Evolutionary conservation across 2,888 invertebrate species (phyloP), one percentile per base, ranked within the genome.

Genomic region (Buathra laborator): DNA sequence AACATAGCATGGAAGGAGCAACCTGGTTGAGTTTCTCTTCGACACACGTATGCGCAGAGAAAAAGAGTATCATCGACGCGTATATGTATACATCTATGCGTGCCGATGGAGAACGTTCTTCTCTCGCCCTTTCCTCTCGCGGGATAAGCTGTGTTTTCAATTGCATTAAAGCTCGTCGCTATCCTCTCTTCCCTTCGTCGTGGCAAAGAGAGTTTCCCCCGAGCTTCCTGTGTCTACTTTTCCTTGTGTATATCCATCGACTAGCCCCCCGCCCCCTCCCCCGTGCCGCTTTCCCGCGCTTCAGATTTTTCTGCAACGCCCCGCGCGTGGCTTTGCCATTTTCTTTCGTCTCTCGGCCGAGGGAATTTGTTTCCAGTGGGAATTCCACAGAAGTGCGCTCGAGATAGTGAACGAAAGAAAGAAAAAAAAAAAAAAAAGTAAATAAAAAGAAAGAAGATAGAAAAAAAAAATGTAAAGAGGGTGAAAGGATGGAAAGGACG

Each of bases 71-170:
- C 24, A 44, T 72, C 56, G 19, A 67, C 19, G 44, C 46, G 48
- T 46, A 37, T n/a, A 48, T 68, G n/a, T n/a, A 48, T 29, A 67
- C 44, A 72, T 43, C 70, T 46, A 79, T 79, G 62, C 44, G 46
- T 70, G 53, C 32, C 74, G 44, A 71, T 32, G 68, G 43, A 51
- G 16, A 5, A 2, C 29, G 19, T 70, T 48, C 64, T 46, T 70
- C 37, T 16, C 64, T 64, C 72, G 72, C 37, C 37, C 83, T 83
- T 82, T 66, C 81, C 82, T 80, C 85, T 83, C 77, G 66, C 79
- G 71, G 86, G 87, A 87, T 88, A 87, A 87, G 85, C 87, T 85
- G 86, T 81, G 84, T 87, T 87, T 88, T 88, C 88, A 88, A 88
- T 88, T 87, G 87, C 86, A 87, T 87, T 87, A 88, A 88, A 87